phyloP scores from a whole-genome alignment of 2,113 vertebrate species.

The Corythaeola cristata region DNA sequence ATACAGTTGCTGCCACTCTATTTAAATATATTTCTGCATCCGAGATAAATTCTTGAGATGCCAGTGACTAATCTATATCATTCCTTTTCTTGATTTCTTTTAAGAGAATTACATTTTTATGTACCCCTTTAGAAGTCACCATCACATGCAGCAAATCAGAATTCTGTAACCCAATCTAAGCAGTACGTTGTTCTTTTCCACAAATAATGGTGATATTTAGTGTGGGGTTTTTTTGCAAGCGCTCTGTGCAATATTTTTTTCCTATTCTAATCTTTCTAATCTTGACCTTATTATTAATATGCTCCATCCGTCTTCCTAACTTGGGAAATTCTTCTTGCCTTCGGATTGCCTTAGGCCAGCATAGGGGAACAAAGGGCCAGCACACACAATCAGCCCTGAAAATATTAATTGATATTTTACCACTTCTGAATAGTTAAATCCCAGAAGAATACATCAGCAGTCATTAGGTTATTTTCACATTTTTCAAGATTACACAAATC shows the following conservation, averaged over 20 bases:
- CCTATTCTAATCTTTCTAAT: neutral
- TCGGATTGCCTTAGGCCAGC: conserved; percentile 19
- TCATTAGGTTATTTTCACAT: conserved; percentile 17
- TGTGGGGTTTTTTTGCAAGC: neutral
- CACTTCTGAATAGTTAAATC: conserved; percentile 24
- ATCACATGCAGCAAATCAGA: neutral
- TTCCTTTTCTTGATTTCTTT: neutral
- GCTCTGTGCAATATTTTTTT: conserved; percentile 3
- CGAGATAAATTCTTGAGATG: neutral
- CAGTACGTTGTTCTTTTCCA: neutral
- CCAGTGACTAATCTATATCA: neutral
- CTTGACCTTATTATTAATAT: conserved; percentile 56
- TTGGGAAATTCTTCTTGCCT: conserved; percentile 56
- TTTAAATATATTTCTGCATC: neutral
- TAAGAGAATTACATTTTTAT: neutral
- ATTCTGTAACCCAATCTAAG: neutral
- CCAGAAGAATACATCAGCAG: neutral
- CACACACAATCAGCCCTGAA: neutral
- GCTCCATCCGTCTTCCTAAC: neutral
- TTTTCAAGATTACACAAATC: neutral
- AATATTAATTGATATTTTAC: conserved; percentile 49
- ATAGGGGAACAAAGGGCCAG: neutral
- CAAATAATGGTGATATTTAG: neutral
- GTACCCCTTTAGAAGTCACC: neutral
- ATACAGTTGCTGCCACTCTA: neutral